Evolutionary conservation across 2,113 vertebrate genomes (phyloP).

Genomic region (Campylomormyrus numenius): DNA sequence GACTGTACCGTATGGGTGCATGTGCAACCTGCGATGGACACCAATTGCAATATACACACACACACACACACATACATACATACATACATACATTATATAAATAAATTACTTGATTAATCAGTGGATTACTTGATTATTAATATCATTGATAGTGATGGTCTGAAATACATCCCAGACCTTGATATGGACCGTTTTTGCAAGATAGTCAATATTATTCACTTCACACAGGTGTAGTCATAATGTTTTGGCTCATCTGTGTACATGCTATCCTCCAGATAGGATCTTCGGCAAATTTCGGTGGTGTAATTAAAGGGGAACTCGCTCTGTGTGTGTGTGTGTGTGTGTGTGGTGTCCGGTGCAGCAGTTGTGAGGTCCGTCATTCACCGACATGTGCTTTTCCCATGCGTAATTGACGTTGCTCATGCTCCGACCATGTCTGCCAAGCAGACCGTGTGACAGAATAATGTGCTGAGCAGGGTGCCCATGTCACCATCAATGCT

Average conservation of each 20-base stretch:
- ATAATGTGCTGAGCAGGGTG: slow-evolving; percentile 61
- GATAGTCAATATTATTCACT: neutral
- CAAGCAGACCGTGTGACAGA: neutral
- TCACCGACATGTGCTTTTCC: neutral
- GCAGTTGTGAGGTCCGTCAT: neutral
- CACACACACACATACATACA: too few species aligned
- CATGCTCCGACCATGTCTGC: neutral
- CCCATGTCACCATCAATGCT: slow-evolving; percentile 86
- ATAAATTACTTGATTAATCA: too few species aligned
- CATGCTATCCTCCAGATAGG: neutral
- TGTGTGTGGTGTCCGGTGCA: neutral
- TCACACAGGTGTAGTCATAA: neutral
- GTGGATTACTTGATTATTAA: too few species aligned
- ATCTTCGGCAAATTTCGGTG: neutral
- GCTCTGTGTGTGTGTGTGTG: neutral
- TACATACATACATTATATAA: too few species aligned
- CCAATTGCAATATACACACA: too few species aligned
- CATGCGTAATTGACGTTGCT: neutral
- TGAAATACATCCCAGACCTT: neutral
- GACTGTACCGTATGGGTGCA: too few species aligned
- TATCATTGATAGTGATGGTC: neutral
- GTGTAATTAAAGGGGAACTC: neutral
- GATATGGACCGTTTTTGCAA: neutral
- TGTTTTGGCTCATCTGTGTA: neutral
- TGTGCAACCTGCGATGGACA: too few species aligned